Base-by-base conservation (phyloP, 2,888 invertebrate genomes). In the Mesodorylaimus sp. region DNA sequence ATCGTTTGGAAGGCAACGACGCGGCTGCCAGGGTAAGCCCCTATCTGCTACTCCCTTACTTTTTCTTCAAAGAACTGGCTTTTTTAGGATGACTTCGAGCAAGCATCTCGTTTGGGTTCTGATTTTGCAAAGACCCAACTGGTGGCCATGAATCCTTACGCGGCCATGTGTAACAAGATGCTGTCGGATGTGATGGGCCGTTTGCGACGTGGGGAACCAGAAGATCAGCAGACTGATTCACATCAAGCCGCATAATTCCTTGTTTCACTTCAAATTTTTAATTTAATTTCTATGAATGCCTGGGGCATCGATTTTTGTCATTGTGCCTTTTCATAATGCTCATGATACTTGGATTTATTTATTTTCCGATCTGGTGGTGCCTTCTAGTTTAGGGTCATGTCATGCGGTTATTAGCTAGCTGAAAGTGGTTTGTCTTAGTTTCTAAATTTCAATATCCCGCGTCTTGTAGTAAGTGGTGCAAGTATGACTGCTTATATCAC, bases 111-210 rank as follows among this genome's bases (percentile, higher is more conserved):
- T 56, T 69, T 85, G 45, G 91, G 91, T 23, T 86, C 83, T 57
- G 76, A 75, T 54, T 91, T 89, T 70, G 91, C 89, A 23, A 83
- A 79, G 65, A 77, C 79, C 62, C 83, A 68, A 61, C 72, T 87
- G 47, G 79, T 86, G 2, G 79, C 83, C 63, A 67, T 88, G 64
- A 91, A 93, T 70, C 89, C 91, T 0, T 91, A 88, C 66, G 89
- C 91, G 2, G 89, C 88, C 0, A 75, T 91, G 48, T 93, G 91
- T 70, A 93, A 91, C 69, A 81, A 86, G 70, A 89, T 91, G 87
- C 71, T 89, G 50, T 74, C 76, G 48, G 79, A 85, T 69, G 81
- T 84, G 41, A 78, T 83, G 71, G 71, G 75, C 7, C 68, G 66
- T 52, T 56, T 67, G 21, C 49, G 50, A 38, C 48, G 47, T 29